Percentiles rank a stretch among this genome's conserved stretches.
phyloP scores from a whole-genome alignment of 2,113 vertebrate genomes.

The Malurus melanocephalus region DNA sequence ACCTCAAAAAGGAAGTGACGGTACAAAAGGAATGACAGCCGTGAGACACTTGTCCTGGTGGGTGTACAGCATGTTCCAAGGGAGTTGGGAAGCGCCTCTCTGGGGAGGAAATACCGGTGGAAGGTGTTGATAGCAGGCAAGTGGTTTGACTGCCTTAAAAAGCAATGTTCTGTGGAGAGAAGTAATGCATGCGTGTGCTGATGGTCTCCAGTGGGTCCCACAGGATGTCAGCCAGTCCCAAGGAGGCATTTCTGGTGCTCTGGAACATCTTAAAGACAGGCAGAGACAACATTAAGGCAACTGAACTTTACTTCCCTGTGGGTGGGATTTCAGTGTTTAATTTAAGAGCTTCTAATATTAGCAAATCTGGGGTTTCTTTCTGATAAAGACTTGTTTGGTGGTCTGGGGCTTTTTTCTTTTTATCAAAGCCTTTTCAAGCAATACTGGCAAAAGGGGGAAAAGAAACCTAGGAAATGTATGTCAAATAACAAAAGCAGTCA shows the following conservation, averaged over 20 bases:
- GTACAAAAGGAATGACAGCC: background rate
- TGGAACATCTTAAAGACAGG: background rate
- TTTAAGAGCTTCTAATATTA: background rate
- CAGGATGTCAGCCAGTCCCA: fast-evolving
- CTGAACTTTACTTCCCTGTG: background rate
- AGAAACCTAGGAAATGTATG: background rate
- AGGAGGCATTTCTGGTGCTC: background rate
- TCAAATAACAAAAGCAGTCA: background rate
- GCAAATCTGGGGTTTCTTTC: background rate
- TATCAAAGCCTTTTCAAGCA: background rate
- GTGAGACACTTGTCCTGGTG: background rate
- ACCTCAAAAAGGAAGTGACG: background rate
- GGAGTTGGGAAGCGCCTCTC: background rate
- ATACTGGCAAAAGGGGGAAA: background rate
- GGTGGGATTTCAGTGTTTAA: background rate
- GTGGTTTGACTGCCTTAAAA: background rate
- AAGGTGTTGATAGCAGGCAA: background rate
- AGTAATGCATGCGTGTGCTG: background rate
- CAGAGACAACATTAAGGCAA: background rate
- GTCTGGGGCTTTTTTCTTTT: background rate
- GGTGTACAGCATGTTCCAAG: background rate
- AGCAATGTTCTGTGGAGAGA: background rate
- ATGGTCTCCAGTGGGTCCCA: background rate
- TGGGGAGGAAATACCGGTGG: background rate
- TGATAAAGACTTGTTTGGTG: background rate